Evolutionary conservation across 2,797 vertebrate genomes (phyloP), one percentile per base, ranked within the genome.

Genomic region (Macroramphosus scolopax): DNA sequence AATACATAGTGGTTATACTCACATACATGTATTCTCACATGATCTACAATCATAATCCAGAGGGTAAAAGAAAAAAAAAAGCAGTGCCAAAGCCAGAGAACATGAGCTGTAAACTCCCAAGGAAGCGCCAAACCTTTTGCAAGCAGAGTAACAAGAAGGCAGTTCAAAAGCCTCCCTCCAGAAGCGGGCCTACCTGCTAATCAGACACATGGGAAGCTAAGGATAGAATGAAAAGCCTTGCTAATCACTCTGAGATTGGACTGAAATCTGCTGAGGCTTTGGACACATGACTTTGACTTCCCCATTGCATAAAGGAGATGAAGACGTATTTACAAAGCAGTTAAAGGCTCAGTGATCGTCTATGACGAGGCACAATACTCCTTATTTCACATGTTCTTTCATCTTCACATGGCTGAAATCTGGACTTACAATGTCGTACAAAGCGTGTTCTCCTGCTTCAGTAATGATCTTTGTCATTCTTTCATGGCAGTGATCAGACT

Each of bases 141-240:
- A 51, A 45, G 60, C 58, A 48, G 45, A 53, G 67, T 28, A 63
- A 46, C 17, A 26, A 74, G 51, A 44, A 61, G 49, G 39, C 59
- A 46, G 65, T 80, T 70, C 75, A 73, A 69, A 78, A 77, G 73
- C 78, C 46, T 58, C 59, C 67, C 59, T 77, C 50, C 67, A 53
- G 72, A 46, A 71, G 56, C 58, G 11, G 70, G 54, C 70, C 81
- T 67, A 33, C 47, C 74, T 82, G 81, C 88, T 93, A 92, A 92
- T 91, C 89, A 73, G 81, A 75, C 60, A 81, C 83, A 81, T 80
- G 80, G 66, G 88, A 83, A 47, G 79, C 92, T 90, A 93, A 92
- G 88, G 91, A 93, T 94, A 93, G 92, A 91, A 88, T 80, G 81
- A 85, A 93, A 95, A 95, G 90, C 92, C 87, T 51, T 58, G 62